Evolutionary conservation across 2,888 invertebrate genomes (phyloP).

Genomic region (Cybosia mesomella): DNA sequence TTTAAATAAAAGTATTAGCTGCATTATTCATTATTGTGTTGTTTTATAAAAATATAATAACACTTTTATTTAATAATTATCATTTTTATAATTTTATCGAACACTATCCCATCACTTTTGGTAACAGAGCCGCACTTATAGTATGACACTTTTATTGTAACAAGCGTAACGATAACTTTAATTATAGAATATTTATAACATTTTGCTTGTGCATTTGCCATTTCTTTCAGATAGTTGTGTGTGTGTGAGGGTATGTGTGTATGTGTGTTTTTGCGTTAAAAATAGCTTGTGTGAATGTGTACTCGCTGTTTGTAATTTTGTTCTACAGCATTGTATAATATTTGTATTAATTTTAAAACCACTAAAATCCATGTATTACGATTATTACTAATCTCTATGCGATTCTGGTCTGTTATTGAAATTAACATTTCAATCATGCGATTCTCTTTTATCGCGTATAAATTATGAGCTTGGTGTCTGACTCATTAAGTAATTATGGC

Average conservation of each 20-base stretch:
- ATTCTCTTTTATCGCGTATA: too few species aligned
- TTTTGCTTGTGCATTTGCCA: background rate
- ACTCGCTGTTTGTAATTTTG: background rate
- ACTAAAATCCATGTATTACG: too few species aligned
- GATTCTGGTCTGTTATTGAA: too few species aligned
- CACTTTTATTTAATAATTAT: background rate
- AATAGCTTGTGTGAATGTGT: background rate
- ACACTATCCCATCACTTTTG: conserved; percentile 31
- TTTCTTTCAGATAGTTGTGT: background rate
- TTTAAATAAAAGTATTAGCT: too few species aligned
- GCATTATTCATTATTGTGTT: too few species aligned
- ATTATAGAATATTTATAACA: background rate
- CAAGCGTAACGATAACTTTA: background rate
- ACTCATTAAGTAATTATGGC: too few species aligned
- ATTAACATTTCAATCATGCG: too few species aligned
- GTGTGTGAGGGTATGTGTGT: too few species aligned
- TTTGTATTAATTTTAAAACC: too few species aligned
- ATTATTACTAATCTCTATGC: too few species aligned
- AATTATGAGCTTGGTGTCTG: too few species aligned
- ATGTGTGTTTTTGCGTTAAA: too few species aligned
- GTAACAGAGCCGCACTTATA: conserved; percentile 30
- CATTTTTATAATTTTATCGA: conserved; percentile 5
- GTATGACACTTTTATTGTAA: background rate
- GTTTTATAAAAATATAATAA: background rate
- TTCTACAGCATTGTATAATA: background rate